These are phyloP conservation scores for Dorcus hopei DNA, from an alignment of 2,888 invertebrate species.

Conservation along the genomic window DNA sequence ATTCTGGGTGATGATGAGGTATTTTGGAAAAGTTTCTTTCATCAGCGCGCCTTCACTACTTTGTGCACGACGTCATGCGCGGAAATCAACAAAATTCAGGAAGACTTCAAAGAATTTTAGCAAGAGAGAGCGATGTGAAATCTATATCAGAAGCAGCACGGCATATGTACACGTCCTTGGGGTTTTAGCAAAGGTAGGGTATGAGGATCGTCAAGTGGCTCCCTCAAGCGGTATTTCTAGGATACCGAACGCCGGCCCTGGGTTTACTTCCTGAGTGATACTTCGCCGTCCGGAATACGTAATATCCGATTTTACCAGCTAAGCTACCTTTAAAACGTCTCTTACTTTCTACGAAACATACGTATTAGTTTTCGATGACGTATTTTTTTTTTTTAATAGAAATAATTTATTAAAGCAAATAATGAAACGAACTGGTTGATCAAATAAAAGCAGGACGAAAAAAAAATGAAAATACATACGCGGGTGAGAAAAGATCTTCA, in stretches of 20 bases:
- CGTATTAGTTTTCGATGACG: too few relatives aligned
- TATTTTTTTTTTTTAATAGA: too few relatives aligned
- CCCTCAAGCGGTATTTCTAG: slow-evolving; percentile 29
- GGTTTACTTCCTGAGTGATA: slow-evolving; percentile 33
- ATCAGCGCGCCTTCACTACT: too few relatives aligned
- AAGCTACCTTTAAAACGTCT: neutral
- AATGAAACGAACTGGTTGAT: too few relatives aligned
- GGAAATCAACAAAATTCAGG: slow-evolving; percentile 8
- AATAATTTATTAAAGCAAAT: too few relatives aligned
- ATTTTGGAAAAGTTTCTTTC: too few relatives aligned
- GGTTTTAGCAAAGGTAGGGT: slow-evolving; percentile 23
- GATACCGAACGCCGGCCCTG: slow-evolving; percentile 29
- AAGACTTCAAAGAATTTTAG: slow-evolving; percentile 20
- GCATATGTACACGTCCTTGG: slow-evolving; percentile 24
- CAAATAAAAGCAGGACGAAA: too few relatives aligned
- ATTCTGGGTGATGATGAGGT: too few relatives aligned
- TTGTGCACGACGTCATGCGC: too few relatives aligned
- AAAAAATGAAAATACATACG: neutral
- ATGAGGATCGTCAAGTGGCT: slow-evolving; percentile 29
- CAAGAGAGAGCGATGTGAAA: slow-evolving; percentile 18
- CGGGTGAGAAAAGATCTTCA: slow-evolving; percentile 1
- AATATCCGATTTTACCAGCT: slow-evolving; percentile 27
- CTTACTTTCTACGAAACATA: slow-evolving; percentile 1
- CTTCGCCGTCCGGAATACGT: slow-evolving; percentile 35
- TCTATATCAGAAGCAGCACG: slow-evolving; percentile 25